Evolutionary conservation across 2,113 vertebrate species (phyloP), one percentile per base, ranked within the genome.

Genomic region (Pelecanoides urinatrix): DNA sequence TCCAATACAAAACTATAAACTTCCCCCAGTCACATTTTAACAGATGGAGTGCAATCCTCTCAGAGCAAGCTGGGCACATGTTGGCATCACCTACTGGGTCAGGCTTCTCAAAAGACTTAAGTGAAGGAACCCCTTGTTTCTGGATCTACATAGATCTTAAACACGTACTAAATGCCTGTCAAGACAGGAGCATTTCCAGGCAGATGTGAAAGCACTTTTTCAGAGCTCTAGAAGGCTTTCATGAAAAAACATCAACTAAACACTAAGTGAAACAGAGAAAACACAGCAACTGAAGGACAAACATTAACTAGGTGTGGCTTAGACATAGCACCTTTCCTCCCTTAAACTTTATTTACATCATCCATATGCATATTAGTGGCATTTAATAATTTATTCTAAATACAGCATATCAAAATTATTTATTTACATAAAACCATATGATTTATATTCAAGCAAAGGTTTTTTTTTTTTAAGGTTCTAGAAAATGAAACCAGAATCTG

Each of bases 331-430:
- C 19, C 53, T 40, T 53, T 86, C 38, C 29, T 83, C 55, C 40
- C 55, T 67, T 77, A 74, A 73, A 88, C 32, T 47, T 65, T 77
- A 81, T 49, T 92, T 93, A 72, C 56, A 52, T 65, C 36, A 80
- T 29, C 30, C 27, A 38, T 20, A 53, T 10, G 29, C 16, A 27
- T 36, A 36, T 13, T 3, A 78, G 20, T 26, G 40, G 16, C 36
- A 88, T n/a, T 89, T 75, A 63, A 25, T 68, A 66, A 63, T n/a
- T 68, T n/a, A 77, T 65, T 68, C 76, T 22, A 30, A 32, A 74
- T 27, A 40, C 4, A 55, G 30, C 16, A 52, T 34, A 89, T 63
- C 14, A 81, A 89, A 90, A 74, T 50, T 21, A 63, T 38, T 92
- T 87, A 32, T 70, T 92, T 86, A 68, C 40, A 44, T 56, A 84